Conservation (phyloP, 2,797 vertebrate genomes). For the Zalophus californianus region DNA sequence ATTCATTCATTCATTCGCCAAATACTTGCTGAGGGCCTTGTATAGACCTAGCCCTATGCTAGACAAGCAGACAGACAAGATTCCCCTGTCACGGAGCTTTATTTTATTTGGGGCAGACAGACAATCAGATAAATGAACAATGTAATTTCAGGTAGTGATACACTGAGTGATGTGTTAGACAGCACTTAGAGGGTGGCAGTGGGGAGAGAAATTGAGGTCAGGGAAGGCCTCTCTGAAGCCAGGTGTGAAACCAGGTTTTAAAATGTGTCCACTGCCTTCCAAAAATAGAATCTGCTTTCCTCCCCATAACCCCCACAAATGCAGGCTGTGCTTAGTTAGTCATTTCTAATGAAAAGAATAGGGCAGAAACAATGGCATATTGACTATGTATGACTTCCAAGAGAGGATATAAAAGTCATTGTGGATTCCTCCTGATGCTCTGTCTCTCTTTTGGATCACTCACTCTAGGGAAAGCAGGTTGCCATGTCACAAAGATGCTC, state of each 20-base stretch:
- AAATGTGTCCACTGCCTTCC: neutral
- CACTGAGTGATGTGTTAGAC: neutral
- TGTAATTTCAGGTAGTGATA: neutral
- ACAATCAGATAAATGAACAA: neutral
- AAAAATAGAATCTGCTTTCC: neutral
- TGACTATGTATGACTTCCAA: neutral
- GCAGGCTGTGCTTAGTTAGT: neutral
- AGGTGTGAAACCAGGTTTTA: neutral
- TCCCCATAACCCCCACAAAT: neutral
- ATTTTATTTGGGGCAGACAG: neutral
- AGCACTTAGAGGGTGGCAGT: accelerated
- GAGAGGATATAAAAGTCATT: neutral
- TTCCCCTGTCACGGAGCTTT: neutral
- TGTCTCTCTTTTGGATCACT: neutral
- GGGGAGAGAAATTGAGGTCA: neutral
- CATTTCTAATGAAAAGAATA: neutral
- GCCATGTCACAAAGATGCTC: neutral
- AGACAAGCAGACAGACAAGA: neutral
- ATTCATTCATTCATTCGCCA: neutral
- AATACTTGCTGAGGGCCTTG: neutral
- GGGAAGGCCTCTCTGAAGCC: neutral
- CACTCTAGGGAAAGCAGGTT: neutral
- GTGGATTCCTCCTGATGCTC: neutral
- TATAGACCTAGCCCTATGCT: neutral
- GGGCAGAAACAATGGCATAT: neutral